Conservation (phyloP, 2,113 vertebrate genomes). For the Poeciliopsis retropinna region DNA sequence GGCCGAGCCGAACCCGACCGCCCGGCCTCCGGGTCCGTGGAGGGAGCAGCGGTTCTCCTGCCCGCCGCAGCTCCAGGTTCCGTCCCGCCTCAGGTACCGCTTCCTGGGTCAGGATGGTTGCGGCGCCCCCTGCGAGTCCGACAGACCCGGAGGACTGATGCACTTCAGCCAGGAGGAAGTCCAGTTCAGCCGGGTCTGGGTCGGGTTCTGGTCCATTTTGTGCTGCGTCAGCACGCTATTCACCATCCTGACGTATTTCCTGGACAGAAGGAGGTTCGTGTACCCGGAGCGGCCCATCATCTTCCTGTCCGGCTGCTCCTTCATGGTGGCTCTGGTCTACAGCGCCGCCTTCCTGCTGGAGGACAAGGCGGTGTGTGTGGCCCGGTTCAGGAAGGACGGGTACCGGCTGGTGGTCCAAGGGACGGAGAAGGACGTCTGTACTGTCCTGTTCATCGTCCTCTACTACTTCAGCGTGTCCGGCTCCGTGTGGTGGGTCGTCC, state of each 20-base stretch:
- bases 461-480: constrained; percentile 96
- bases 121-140: constrained; percentile 89
- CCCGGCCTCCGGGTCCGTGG: constrained; percentile 51
- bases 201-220: constrained; percentile 88
- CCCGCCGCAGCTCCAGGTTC: constrained; percentile 89
- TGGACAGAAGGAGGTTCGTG: constrained; percentile 89
- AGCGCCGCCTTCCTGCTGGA: constrained; percentile 87
- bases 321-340: constrained; percentile 92
- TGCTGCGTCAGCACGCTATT: constrained; percentile 91
- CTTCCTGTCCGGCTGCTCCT: constrained; percentile 93
- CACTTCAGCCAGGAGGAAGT: constrained; percentile 91
- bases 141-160: constrained; percentile 88
- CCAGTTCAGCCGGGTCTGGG: constrained; percentile 88
- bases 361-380: constrained; percentile 88
- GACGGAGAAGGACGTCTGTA: constrained; percentile 91
- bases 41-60: constrained; percentile 83
- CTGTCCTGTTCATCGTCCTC: constrained; percentile 91
- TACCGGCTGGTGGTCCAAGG: constrained; percentile 92
- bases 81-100: constrained; percentile 88
- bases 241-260: constrained; percentile 90
- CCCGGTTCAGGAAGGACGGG: constrained; percentile 85
- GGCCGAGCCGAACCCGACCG: constrained; percentile 75
- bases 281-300: constrained; percentile 93
- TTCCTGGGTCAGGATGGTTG: constrained; percentile 91
- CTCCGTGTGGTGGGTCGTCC: constrained; percentile 95